Evolutionary conservation across 2,113 vertebrate genomes (phyloP), one percentile per base, ranked within the genome.

Genomic region (Sceloporus tristichus): DNA sequence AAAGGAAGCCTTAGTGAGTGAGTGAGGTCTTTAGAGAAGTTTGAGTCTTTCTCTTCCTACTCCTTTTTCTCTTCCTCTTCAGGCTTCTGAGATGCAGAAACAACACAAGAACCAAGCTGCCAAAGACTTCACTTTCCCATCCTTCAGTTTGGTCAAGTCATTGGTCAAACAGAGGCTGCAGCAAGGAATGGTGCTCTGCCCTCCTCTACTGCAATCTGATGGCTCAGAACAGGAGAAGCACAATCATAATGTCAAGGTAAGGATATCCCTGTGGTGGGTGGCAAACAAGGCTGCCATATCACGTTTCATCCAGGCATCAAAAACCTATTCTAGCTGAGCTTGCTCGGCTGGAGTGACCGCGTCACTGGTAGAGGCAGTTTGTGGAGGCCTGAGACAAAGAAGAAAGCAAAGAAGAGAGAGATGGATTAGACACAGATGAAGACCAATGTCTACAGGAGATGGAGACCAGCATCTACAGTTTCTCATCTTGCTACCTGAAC

Each of bases 341-440:
- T 97, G 93, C 96, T 92, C 19, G 94, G 91, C 13, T 93, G 90
- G 66, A 66, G 94, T 78, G 97, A 96, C 85, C 97, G 96, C 0
- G 97, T 97, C 94, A 98, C 95, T 0, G 98, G 97, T 91, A 98
- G 95, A 6, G 98, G 98, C 84, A 99, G 94, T 93, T 96, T 98
- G 96, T 98, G 98, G 92, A 99, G 97, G 92, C 98, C 98, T 99
- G 27, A 66, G 13, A 66, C 21, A n/a, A 59, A 23, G 21, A 66
- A 14, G 18, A 23, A 38, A 71, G 74, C 23, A 21, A 71, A n/a
- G 5, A 34, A 65, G n/a, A 65, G 10, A 25, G 21, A 59, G n/a
- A 89, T 48, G 59, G 14, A 62, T 62, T 62, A 62, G 59, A 62
- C 59, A 7, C 7, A 48, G 48, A 48, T 7, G 48, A 6, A 48